Percentiles rank a stretch among this genome's conserved stretches.
Conservation (phyloP, 1,140 invertebrate genomes). For the Maniola jurtina region DNA sequence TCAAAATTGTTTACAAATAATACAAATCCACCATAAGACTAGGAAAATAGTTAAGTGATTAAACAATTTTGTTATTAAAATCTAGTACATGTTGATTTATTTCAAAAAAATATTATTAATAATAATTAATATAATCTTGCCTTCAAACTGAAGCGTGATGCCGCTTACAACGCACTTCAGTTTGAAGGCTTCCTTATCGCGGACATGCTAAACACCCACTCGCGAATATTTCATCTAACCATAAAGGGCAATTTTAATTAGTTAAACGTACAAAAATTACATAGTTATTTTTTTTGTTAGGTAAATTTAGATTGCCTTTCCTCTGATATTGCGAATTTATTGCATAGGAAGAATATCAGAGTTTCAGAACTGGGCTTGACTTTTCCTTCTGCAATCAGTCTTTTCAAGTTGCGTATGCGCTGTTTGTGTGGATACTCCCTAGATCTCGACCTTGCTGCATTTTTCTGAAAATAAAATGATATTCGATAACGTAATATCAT, state of each 20-base stretch:
- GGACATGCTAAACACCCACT: neutral
- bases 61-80: constrained; percentile 15
- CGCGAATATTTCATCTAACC: too few relatives aligned
- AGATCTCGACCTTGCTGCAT: constrained; percentile 21
- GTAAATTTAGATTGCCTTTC: constrained; percentile 54
- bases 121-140: too few relatives aligned
- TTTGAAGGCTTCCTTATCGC: neutral
- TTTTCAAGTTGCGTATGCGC: constrained; percentile 68
- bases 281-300: constrained; percentile 10
- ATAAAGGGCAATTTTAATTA: neutral
- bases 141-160: too few relatives aligned
- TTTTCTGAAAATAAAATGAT: constrained; percentile 41
- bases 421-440: constrained; percentile 75
- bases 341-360: constrained; percentile 77
- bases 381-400: constrained; percentile 69
- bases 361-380: constrained; percentile 69
- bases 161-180: too few relatives aligned
- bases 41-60: constrained; percentile 10
- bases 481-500: neutral
- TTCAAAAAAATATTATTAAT: neutral
- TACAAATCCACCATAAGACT: constrained; percentile 10
- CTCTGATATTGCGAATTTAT: constrained; percentile 75
- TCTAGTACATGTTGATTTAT: constrained; percentile 10
- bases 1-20: constrained; percentile 12
- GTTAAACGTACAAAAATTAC: neutral